A percentile compares a stretch with the other conserved stretches of the same genome.
Evolutionary conservation across 2,888 invertebrate genomes (phyloP).

Genomic region (Dioctria rufipes): DNA sequence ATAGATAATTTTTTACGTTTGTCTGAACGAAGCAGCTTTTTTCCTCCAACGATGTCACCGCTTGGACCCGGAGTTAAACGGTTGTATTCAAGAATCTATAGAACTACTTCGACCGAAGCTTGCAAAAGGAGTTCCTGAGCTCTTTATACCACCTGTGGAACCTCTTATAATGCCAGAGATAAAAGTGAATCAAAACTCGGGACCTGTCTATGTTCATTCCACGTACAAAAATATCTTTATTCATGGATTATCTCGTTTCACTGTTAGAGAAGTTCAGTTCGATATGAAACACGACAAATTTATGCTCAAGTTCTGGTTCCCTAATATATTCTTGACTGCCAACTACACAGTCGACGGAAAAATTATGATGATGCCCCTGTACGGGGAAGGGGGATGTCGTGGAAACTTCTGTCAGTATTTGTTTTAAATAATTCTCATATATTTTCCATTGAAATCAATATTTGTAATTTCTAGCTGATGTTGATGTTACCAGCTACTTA

Average conservation of each 20-base stretch:
- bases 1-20: no score
- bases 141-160: conserved; percentile 80
- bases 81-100: conserved; percentile 76
- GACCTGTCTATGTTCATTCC: conserved; percentile 80
- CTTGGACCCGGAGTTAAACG: conserved; percentile 75
- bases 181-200: conserved; percentile 79
- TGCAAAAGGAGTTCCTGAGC: conserved; percentile 77
- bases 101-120: conserved; percentile 76
- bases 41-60: conserved; percentile 79
- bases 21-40: conserved; percentile 72
- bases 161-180: conserved; percentile 78
- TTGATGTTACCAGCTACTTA: conserved; percentile 77
- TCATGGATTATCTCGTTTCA: conserved; percentile 77
- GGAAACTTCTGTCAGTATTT: conserved; percentile 79
- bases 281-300: conserved; percentile 73
- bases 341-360: conserved; percentile 79
- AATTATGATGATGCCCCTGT: conserved; percentile 82
- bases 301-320: conserved; percentile 76
- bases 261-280: conserved; percentile 75
- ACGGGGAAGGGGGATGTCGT: conserved; percentile 77
- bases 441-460: background rate
- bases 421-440: conserved; percentile 24
- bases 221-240: conserved; percentile 78
- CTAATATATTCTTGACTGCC: conserved; percentile 77
- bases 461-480: conserved; percentile 74